These are phyloP conservation scores for Heliconius eleuchia DNA, from an alignment of 1,140 invertebrate genomes.

Conservation along the genomic window DNA sequence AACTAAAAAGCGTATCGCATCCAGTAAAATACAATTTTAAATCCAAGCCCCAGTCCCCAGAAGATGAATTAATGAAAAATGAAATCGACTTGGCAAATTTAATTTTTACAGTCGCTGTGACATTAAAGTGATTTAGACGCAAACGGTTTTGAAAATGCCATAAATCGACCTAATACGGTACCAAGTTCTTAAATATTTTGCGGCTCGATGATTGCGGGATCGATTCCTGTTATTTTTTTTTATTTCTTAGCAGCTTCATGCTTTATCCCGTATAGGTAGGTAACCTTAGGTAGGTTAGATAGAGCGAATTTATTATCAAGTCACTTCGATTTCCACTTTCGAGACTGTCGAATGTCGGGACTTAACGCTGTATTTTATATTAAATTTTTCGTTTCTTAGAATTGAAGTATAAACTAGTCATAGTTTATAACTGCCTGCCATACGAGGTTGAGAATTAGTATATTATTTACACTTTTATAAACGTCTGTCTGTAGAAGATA, in stretches of 20 bases:
- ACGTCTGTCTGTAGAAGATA: too few relatives aligned
- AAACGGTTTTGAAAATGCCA: constrained; percentile 1
- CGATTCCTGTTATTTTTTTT: background rate
- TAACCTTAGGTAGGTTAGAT: too few relatives aligned
- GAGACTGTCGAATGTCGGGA: too few relatives aligned
- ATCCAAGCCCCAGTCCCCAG: constrained; percentile 42
- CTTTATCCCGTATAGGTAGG: background rate
- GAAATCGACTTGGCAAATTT: constrained; percentile 75
- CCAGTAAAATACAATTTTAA: background rate
- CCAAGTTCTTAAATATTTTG: background rate
- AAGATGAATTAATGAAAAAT: constrained; percentile 75
- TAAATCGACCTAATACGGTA: constrained; percentile 22
- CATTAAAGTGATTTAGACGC: constrained; percentile 29
- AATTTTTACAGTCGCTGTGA: constrained; percentile 60
- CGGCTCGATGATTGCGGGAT: background rate
- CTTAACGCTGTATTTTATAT: too few relatives aligned
- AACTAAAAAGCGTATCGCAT: background rate
- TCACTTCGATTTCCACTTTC: too few relatives aligned
- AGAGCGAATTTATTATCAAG: too few relatives aligned
- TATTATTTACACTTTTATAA: too few relatives aligned
- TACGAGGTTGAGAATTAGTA: too few relatives aligned
- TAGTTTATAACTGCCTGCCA: too few relatives aligned
- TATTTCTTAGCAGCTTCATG: background rate
- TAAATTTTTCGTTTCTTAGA: too few relatives aligned
- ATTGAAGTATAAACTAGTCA: too few relatives aligned